phyloP scores from a whole-genome alignment of 2,113 vertebrate species.

The Tachysurus vachellii region DNA sequence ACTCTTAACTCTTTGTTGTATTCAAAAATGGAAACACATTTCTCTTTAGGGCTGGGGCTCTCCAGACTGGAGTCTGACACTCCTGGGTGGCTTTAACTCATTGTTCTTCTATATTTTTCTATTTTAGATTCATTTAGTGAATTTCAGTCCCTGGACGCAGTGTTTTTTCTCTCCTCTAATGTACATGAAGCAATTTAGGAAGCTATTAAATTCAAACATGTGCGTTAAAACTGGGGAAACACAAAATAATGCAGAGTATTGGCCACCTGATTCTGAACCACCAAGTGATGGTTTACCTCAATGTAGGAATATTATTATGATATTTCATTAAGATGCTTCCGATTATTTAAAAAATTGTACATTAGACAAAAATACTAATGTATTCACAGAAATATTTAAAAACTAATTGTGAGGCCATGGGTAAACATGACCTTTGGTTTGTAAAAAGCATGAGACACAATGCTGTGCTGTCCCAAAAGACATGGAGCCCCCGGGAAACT shows the following conservation, averaged over 20 bases:
- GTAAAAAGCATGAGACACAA: not conserved
- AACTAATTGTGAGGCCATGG: not conserved
- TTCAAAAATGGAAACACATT: not conserved
- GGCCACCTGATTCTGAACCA: not conserved
- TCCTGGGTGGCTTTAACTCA: not conserved
- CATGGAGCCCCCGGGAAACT: too few relatives aligned
- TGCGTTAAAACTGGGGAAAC: not conserved
- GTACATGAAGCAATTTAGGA: not conserved
- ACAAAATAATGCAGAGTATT: not conserved
- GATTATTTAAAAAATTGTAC: not conserved
- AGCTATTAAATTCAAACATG: slow-evolving; percentile 15
- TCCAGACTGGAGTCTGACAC: not conserved
- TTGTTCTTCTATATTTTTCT: not conserved
- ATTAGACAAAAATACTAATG: not conserved
- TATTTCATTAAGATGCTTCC: not conserved
- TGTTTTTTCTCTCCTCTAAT: slow-evolving; percentile 8
- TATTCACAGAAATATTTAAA: not conserved
- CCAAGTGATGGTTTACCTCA: not conserved
- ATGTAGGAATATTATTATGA: not conserved
- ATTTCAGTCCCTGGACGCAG: not conserved
- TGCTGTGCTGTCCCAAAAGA: too few relatives aligned
- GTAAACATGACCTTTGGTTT: not conserved
- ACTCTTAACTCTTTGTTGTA: not conserved
- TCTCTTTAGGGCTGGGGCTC: not conserved
- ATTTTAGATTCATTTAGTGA: not conserved